Evolutionary conservation across 2,888 invertebrate species (phyloP).

Genomic region (Cotesia congregata): DNA sequence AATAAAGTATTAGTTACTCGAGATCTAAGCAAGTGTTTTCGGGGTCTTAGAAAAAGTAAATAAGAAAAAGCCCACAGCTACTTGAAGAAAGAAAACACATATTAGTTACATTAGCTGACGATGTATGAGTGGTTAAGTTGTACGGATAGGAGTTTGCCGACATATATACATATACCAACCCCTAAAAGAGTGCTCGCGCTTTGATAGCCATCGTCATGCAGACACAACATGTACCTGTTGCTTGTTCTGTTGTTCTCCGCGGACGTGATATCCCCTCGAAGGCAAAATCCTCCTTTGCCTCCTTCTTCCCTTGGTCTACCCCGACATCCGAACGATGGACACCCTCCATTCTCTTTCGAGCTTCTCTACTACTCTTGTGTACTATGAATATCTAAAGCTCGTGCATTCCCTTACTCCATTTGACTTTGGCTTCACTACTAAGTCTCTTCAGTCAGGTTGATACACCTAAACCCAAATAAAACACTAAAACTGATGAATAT

Average conservation of each 20-base stretch:
- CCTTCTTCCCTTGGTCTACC: slow-evolving; percentile 24
- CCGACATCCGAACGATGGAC: slow-evolving; percentile 28
- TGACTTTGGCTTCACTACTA: not conserved
- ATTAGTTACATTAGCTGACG: not conserved
- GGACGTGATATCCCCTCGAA: slow-evolving; percentile 42
- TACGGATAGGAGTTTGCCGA: not conserved
- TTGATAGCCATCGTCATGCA: slow-evolving; percentile 53
- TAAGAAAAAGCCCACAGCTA: not conserved
- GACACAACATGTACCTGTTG: slow-evolving; percentile 62
- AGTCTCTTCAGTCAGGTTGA: not conserved
- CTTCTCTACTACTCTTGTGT: not conserved
- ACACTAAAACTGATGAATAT: not conserved
- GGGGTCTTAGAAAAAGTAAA: not conserved
- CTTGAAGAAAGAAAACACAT: slow-evolving; percentile 1
- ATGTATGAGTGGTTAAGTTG: not conserved
- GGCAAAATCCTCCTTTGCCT: slow-evolving; percentile 35
- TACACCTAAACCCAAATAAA: not conserved
- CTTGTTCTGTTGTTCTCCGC: slow-evolving; percentile 59
- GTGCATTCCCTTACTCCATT: not conserved
- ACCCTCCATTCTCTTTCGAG: slow-evolving; percentile 34
- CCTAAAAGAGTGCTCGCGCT: slow-evolving; percentile 39
- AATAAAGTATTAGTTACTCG: not conserved
- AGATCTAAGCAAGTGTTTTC: not conserved
- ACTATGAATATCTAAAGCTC: not conserved
- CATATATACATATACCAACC: not conserved